Conservation (phyloP, 2,797 vertebrate genomes). For the Sebastes minor region DNA sequence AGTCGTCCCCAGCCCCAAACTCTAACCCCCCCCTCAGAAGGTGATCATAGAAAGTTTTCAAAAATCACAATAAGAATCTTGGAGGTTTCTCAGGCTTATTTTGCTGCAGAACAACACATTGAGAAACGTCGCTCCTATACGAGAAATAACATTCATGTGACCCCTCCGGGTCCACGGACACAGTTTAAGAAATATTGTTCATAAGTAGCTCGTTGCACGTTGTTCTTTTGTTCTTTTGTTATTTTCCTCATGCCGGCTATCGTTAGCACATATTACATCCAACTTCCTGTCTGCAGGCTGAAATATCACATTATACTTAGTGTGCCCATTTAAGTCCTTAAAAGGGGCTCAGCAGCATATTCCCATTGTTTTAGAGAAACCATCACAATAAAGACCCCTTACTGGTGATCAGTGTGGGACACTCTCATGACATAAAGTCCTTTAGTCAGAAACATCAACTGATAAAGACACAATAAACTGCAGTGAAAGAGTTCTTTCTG, state of each 20-base stretch:
- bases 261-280: conserved; percentile 20
- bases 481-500: background rate
- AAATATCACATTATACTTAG: background rate
- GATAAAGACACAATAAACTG: background rate
- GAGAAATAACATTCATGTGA: conserved; percentile 40
- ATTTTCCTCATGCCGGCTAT: background rate
- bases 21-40: background rate
- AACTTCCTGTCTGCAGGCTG: background rate
- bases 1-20: background rate
- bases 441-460: conserved; percentile 1
- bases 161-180: background rate
- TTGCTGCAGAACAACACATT: conserved; percentile 10
- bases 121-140: conserved; percentile 2
- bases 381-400: background rate
- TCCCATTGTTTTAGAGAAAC: background rate
- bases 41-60: conserved; percentile 24
- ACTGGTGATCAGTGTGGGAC: background rate
- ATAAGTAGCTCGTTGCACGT: background rate
- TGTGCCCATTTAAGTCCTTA: background rate
- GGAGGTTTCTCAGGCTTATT: conserved; percentile 7
- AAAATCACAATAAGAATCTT: conserved; percentile 14
- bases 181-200: conserved; percentile 12
- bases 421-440: background rate
- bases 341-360: conserved; percentile 21
- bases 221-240: background rate